phyloP scores from a whole-genome alignment of 2,113 vertebrate species.

The Eurypyga helias region DNA sequence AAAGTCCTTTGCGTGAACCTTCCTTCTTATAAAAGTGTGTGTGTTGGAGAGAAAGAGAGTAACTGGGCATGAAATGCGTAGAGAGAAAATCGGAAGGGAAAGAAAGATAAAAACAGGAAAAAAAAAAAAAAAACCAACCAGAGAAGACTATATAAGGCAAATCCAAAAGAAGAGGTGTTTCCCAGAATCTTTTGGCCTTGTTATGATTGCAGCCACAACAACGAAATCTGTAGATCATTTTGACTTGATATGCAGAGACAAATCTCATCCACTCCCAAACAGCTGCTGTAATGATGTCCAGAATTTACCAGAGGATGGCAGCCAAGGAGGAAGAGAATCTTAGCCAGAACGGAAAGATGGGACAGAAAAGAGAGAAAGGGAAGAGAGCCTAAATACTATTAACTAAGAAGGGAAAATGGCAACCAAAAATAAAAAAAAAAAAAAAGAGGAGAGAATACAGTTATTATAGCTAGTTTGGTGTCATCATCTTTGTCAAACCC shows the following conservation, averaged over 20 bases:
- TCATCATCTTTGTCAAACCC: background rate
- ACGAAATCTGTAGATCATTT: background rate
- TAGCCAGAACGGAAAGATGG: background rate
- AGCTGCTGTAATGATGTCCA: background rate
- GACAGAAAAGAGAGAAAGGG: background rate
- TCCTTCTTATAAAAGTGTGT: background rate
- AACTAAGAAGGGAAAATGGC: background rate
- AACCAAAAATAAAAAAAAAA: background rate
- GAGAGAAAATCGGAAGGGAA: background rate
- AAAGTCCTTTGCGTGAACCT: constrained; percentile 17
- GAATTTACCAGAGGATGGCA: background rate
- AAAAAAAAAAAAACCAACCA: background rate
- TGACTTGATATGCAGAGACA: background rate
- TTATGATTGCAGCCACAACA: background rate
- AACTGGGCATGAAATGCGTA: background rate
- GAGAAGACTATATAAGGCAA: background rate
- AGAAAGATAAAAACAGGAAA: background rate
- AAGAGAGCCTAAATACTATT: background rate
- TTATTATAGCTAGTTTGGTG: background rate
- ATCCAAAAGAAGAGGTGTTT: background rate
- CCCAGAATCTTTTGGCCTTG: background rate
- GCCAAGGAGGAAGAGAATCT: background rate
- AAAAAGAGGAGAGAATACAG: background rate
- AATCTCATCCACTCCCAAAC: background rate
- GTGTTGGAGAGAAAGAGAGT: background rate